A percentile compares a stretch with the other conserved stretches of the same genome.
These are phyloP conservation scores for Polyploca ridens DNA, from an alignment of 2,888 invertebrate genomes.

Conservation along the genomic window DNA sequence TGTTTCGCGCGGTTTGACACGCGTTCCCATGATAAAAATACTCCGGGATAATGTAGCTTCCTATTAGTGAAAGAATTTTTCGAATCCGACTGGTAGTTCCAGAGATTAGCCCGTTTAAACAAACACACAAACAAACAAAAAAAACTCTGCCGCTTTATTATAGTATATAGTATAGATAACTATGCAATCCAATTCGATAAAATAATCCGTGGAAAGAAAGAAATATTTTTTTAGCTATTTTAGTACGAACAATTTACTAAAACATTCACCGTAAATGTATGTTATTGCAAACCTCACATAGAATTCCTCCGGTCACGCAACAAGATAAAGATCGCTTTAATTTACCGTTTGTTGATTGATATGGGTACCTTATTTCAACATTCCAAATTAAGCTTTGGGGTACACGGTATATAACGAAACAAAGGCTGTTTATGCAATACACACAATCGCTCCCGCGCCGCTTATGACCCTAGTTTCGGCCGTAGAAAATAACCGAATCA, in stretches of 20 bases:
- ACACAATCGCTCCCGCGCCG: neutral
- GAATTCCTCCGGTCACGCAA: neutral
- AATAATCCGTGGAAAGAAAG: too few species aligned
- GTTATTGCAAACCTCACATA: neutral
- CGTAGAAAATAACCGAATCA: conserved; percentile 6
- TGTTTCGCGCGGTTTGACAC: too few species aligned
- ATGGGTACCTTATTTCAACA: conserved; percentile 9
- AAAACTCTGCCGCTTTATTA: too few species aligned
- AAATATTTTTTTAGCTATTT: too few species aligned
- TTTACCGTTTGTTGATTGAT: conserved; percentile 7
- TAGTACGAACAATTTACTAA: neutral
- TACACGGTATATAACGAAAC: neutral
- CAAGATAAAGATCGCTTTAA: neutral
- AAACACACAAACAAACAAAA: too few species aligned
- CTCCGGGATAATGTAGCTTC: too few species aligned
- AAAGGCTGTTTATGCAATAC: neutral
- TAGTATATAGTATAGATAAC: too few species aligned
- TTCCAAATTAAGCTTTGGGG: conserved; percentile 1
- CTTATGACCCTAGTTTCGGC: neutral
- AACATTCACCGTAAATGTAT: neutral
- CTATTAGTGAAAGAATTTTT: too few species aligned
- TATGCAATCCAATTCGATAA: too few species aligned
- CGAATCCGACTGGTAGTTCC: too few species aligned
- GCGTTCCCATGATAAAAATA: too few species aligned
- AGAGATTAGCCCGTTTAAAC: too few species aligned